Percentiles rank a stretch among this genome's conserved stretches.
Evolutionary conservation across 2,888 invertebrate genomes (phyloP).

Genomic region (Drosophila mettleri): DNA sequence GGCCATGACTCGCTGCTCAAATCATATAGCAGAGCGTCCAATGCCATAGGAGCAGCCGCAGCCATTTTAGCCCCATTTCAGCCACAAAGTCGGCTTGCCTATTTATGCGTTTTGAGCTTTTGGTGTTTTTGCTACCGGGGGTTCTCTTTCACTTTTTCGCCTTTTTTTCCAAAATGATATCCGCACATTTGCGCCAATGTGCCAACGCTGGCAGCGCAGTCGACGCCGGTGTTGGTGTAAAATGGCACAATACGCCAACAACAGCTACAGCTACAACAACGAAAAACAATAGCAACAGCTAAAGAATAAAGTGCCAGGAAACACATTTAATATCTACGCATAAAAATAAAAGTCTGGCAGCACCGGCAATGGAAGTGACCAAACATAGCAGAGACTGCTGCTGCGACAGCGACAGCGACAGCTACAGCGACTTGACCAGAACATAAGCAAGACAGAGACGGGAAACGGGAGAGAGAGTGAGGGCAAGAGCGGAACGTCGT

Average conservation of each 20-base stretch:
- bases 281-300: conserved; percentile 44
- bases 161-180: conserved; percentile 54
- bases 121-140: conserved; percentile 25
- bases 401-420: conserved; percentile 26
- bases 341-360: conserved; percentile 69
- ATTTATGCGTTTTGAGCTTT: conserved; percentile 72
- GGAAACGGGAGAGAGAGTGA: conserved; percentile 15
- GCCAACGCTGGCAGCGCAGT: conserved; percentile 46
- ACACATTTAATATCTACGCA: conserved; percentile 82
- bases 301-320: conserved; percentile 80
- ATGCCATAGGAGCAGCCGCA: conserved; percentile 28
- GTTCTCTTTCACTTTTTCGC: conserved; percentile 20
- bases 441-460: conserved; percentile 14
- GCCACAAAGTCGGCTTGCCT: conserved; percentile 64
- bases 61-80: conserved; percentile 28
- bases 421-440: conserved; percentile 38
- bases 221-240: conserved; percentile 69
- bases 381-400: conserved; percentile 52
- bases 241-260: conserved; percentile 65
- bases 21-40: conserved; percentile 43
- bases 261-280: conserved; percentile 39
- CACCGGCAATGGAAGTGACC: conserved; percentile 74
- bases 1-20: conserved; percentile 73
- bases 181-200: conserved; percentile 76
- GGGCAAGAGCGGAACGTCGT: conserved; percentile 29